Conservation (phyloP, 1,140 invertebrate species). For the Diachasmimorpha longicaudata region DNA sequence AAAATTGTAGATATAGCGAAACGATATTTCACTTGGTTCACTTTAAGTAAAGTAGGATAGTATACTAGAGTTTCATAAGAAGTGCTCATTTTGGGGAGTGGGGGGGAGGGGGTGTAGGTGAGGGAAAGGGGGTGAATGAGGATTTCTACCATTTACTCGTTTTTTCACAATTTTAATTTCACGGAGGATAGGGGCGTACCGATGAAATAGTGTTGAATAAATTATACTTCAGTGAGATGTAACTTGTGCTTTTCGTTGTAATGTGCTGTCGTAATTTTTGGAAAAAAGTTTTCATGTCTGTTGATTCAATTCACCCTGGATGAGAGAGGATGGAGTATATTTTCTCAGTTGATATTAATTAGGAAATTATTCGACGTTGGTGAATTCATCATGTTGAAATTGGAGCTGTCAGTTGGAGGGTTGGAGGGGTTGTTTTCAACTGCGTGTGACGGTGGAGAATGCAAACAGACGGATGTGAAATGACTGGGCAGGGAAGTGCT, state of each 20-base stretch:
- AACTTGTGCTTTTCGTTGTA: background rate
- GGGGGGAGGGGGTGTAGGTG: too few relatives aligned
- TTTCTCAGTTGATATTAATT: too few relatives aligned
- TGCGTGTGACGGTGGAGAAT: too few relatives aligned
- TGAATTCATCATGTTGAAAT: too few relatives aligned
- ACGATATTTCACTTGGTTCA: conserved; percentile 8
- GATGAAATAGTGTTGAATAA: background rate
- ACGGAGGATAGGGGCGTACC: background rate
- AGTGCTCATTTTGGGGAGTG: conserved; percentile 1
- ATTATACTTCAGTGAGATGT: background rate
- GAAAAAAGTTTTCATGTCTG: background rate
- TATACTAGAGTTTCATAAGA: background rate
- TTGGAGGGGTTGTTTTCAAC: too few relatives aligned
- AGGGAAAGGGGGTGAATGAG: background rate
- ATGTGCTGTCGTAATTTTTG: background rate
- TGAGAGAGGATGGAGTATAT: too few relatives aligned
- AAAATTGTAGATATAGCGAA: background rate
- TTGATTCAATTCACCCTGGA: too few relatives aligned
- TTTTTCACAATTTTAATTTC: background rate
- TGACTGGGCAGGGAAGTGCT: too few relatives aligned
- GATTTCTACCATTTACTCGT: background rate
- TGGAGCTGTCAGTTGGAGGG: too few relatives aligned
- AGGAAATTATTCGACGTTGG: too few relatives aligned
- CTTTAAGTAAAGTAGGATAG: background rate
- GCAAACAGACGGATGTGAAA: too few relatives aligned